A percentile compares a stretch with the other conserved stretches of the same genome.
Evolutionary conservation across 1,140 invertebrate species (phyloP).

Genomic region (Pogonognathellus flavescens): DNA sequence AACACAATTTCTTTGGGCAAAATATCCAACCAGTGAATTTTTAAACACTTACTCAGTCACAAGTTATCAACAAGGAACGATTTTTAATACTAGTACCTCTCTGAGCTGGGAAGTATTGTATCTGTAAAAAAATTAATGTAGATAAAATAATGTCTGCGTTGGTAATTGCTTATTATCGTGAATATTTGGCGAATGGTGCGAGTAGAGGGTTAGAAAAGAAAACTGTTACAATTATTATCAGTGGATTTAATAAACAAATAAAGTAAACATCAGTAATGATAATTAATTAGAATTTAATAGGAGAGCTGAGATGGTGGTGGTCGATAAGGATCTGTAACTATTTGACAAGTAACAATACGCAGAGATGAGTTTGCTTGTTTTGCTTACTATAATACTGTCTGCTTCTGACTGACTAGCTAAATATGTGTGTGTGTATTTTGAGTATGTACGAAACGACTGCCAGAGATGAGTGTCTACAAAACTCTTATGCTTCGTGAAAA

Average conservation of each 20-base stretch:
- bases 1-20: not conserved
- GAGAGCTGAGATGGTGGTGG: conserved; percentile 8
- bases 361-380: conserved; percentile 34
- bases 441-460: conserved; percentile 7
- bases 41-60: too few species aligned
- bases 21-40: not conserved
- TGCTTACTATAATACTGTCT: conserved; percentile 27
- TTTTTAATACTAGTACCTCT: too few species aligned
- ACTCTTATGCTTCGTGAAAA: not conserved
- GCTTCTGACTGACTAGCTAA: conserved; percentile 10
- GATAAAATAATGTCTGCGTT: too few species aligned
- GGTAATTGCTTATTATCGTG: not conserved
- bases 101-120: too few species aligned
- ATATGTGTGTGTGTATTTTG: not conserved
- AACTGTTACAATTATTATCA: too few species aligned
- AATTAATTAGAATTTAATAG: conserved; percentile 39
- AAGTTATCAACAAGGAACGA: too few species aligned
- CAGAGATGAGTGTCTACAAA: conserved; percentile 24
- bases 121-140: too few species aligned
- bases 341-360: conserved; percentile 54
- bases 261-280: conserved; percentile 3
- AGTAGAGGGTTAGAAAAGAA: too few species aligned
- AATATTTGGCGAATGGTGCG: not conserved
- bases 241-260: not conserved
- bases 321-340: conserved; percentile 11